These are phyloP conservation scores for Atrina japonica DNA, from an alignment of 2,888 invertebrate species.

Conservation along the genomic window DNA sequence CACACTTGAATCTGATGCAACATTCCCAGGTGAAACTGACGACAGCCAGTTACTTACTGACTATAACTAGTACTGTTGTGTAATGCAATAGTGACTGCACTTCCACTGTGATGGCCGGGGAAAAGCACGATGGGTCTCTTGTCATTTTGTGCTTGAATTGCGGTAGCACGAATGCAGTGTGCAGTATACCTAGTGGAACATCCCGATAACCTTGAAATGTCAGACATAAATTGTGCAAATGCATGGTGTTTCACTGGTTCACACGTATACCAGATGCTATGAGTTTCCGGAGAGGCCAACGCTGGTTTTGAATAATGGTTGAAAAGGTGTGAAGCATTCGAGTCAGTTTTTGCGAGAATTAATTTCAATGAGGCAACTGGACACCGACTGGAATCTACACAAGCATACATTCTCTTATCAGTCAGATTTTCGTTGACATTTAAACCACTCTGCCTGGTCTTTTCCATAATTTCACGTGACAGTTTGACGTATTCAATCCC, in stretches of 20 bases:
- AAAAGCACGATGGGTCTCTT: conserved; percentile 18
- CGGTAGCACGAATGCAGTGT: conserved; percentile 17
- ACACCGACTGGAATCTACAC: conserved; percentile 4
- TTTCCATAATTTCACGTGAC: conserved; percentile 21
- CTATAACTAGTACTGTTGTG: conserved; percentile 9
- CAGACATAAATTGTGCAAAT: conserved; percentile 19
- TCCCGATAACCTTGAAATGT: conserved; percentile 18
- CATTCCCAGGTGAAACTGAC: too few species aligned
- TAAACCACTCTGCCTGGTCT: conserved; percentile 28
- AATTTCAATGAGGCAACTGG: conserved; percentile 27
- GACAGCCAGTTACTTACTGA: conserved; percentile 2
- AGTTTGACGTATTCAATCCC: conserved; percentile 13
- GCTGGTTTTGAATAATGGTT: conserved; percentile 15
- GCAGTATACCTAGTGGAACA: conserved; percentile 25
- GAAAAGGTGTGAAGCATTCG: neutral
- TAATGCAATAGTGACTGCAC: conserved; percentile 24
- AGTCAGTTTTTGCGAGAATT: conserved; percentile 17
- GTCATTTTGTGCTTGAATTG: conserved; percentile 23
- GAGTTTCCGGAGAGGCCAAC: neutral
- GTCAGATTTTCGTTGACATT: conserved; percentile 20
- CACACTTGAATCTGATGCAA: too few species aligned
- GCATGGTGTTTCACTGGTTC: conserved; percentile 14
- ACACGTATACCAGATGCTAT: neutral
- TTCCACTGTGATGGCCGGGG: conserved; percentile 6
- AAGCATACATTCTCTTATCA: conserved; percentile 35